These are phyloP conservation scores for Eurosta solidaginis DNA, from an alignment of 1,140 invertebrate species.

Conservation along the genomic window DNA sequence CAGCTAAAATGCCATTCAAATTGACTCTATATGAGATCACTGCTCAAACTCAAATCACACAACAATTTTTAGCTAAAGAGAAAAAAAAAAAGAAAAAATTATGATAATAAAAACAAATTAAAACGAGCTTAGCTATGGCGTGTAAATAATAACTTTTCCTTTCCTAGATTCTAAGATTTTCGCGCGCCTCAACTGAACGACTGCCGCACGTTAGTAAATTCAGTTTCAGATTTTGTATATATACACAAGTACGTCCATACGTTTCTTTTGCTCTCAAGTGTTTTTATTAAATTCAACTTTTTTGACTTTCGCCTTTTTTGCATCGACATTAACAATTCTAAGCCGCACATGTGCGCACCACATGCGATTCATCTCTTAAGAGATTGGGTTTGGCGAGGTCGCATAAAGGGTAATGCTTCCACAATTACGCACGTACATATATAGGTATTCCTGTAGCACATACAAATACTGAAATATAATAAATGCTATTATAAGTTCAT, in stretches of 20 bases:
- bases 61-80: not conserved
- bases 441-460: too few species aligned
- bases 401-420: not conserved
- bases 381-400: not conserved
- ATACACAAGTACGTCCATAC: too few species aligned
- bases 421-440: not conserved
- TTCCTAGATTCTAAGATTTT: not conserved
- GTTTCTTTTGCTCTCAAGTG: not conserved
- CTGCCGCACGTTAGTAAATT: too few species aligned
- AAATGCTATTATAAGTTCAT: not conserved
- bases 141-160: not conserved
- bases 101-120: not conserved
- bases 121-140: not conserved
- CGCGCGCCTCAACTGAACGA: not conserved
- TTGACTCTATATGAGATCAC: not conserved
- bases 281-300: not conserved
- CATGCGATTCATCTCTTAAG: slow-evolving; percentile 1
- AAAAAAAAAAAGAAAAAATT: not conserved
- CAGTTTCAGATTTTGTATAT: not conserved
- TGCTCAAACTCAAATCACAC: not conserved
- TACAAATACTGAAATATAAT: not conserved
- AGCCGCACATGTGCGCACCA: slow-evolving; percentile 5
- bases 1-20: not conserved
- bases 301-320: slow-evolving; percentile 17
- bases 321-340: not conserved